phyloP scores from a whole-genome alignment of 2,797 vertebrate species.

The Sibirionetta formosa region DNA sequence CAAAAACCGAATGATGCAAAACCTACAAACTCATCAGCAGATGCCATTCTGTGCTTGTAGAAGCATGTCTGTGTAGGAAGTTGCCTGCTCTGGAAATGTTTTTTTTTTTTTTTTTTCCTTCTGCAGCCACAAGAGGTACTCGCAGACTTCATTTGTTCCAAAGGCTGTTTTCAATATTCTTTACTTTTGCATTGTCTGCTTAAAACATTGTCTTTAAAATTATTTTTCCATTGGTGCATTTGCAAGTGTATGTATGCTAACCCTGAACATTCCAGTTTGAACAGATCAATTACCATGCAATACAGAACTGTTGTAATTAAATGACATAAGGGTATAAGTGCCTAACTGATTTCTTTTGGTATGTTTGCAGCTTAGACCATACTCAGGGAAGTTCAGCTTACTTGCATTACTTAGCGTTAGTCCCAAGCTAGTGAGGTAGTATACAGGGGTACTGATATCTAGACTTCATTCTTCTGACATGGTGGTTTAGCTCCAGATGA shows the following conservation, averaged over 20 bases:
- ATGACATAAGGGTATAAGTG: not conserved
- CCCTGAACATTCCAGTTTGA: not conserved
- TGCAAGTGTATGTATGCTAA: not conserved
- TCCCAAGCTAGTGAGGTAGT: not conserved
- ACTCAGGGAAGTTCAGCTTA: not conserved
- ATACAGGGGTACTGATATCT: not conserved
- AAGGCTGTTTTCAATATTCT: not conserved
- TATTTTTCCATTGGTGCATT: not conserved
- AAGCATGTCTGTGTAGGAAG: not conserved
- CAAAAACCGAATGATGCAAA: not conserved
- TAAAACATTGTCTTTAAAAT: not conserved
- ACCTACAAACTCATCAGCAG: not conserved
- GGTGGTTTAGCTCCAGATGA: not conserved
- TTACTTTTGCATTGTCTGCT: not conserved
- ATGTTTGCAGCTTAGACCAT: not conserved
- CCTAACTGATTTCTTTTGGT: not conserved
- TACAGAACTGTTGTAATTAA: not conserved
- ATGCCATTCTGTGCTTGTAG: not conserved
- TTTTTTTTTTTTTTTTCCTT: not conserved
- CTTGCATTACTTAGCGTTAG: not conserved
- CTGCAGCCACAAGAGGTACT: conserved; percentile 65
- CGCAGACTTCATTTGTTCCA: conserved; percentile 17
- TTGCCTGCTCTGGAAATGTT: not conserved
- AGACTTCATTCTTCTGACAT: not conserved
- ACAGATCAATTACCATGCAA: not conserved